These are phyloP conservation scores for Carcina quercana DNA, from an alignment of 2,888 invertebrate species.

Conservation along the genomic window DNA sequence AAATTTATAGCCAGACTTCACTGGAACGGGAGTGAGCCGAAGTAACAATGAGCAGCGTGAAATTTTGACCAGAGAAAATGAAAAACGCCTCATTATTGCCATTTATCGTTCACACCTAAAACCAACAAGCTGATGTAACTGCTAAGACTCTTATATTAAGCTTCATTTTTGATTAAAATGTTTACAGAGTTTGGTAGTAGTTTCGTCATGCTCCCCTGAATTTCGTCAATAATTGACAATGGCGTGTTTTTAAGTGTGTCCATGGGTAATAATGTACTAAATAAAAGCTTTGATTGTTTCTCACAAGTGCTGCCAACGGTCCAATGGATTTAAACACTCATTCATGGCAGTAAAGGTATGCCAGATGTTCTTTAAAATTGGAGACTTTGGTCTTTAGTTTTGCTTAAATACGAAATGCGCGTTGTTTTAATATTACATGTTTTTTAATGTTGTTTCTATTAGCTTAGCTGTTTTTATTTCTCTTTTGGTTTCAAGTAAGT, in stretches of 20 bases:
- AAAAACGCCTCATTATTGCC: slow-evolving; percentile 45
- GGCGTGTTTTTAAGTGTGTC: slow-evolving; percentile 17
- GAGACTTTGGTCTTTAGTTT: too few relatives aligned
- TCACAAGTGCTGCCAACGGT: neutral
- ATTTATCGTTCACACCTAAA: slow-evolving; percentile 12
- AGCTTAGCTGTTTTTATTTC: too few relatives aligned
- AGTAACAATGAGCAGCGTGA: slow-evolving; percentile 46
- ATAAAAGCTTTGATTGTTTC: slow-evolving; percentile 11
- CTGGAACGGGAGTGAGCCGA: slow-evolving; percentile 44
- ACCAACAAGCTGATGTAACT: neutral
- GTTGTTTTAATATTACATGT: too few relatives aligned
- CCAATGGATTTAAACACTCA: neutral
- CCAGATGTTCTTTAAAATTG: too few relatives aligned
- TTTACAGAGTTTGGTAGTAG: slow-evolving; percentile 8
- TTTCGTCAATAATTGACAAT: slow-evolving; percentile 32
- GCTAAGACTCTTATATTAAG: too few relatives aligned
- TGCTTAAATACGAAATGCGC: neutral
- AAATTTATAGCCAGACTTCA: slow-evolving; percentile 27
- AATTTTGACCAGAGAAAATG: slow-evolving; percentile 46
- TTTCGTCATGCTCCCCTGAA: slow-evolving; percentile 27
- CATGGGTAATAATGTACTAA: slow-evolving; percentile 17
- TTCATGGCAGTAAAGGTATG: neutral
- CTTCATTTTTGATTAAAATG: slow-evolving; percentile 12
- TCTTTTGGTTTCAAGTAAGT: too few relatives aligned
- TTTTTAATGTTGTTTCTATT: too few relatives aligned